Percentiles rank a stretch among this genome's conserved stretches.
Conservation (phyloP, 2,797 vertebrate species). For the Hypotaenidia okinawae region DNA sequence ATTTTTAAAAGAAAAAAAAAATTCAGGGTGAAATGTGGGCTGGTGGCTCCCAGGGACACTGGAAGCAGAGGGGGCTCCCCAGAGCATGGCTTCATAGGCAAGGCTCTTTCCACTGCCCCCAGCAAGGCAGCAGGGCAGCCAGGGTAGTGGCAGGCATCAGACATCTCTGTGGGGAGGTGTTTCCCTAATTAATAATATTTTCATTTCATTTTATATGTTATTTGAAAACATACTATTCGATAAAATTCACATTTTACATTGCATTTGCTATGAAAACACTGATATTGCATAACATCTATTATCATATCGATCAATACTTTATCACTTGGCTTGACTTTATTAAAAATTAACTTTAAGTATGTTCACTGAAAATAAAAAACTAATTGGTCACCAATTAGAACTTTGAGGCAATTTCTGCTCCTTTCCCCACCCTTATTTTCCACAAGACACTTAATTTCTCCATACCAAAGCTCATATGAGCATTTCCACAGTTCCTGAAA, state of each 20-base stretch:
- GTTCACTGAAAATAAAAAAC: background rate
- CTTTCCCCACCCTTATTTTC: background rate
- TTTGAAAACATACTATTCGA: background rate
- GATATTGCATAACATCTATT: background rate
- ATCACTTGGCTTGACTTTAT: background rate
- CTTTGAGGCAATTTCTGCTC: background rate
- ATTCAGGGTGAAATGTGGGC: accelerated
- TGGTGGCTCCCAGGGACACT: background rate
- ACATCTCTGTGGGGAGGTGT: background rate
- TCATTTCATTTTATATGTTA: background rate
- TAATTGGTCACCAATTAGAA: background rate
- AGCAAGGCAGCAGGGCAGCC: background rate
- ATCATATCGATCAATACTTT: background rate
- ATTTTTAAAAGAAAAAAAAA: background rate
- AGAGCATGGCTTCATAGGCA: background rate
- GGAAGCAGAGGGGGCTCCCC: background rate
- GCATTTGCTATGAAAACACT: background rate
- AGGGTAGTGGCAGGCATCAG: background rate
- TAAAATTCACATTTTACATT: background rate
- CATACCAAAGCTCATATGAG: accelerated
- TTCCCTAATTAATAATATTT: background rate
- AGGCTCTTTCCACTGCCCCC: background rate
- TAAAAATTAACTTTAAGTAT: background rate
- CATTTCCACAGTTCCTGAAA: background rate
- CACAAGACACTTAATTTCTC: background rate